Evolutionary conservation across 1,140 invertebrate genomes (phyloP).

Genomic region (Lepidotrigona ventralis): DNA sequence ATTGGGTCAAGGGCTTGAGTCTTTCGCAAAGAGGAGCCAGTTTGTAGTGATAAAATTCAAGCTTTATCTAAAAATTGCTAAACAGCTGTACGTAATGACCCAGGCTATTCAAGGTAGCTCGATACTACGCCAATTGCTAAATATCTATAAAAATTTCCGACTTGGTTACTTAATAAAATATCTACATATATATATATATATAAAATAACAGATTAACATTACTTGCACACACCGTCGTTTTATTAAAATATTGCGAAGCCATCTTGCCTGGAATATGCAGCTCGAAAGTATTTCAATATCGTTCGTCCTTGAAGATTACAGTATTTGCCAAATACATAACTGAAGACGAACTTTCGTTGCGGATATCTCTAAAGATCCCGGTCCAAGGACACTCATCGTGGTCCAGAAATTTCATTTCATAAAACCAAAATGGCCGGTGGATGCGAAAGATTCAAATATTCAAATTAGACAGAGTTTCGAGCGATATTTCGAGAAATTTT

Average conservation of each 20-base stretch:
- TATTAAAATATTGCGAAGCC: not conserved
- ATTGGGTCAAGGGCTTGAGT: no score
- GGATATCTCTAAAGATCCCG: not conserved
- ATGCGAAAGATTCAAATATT: not conserved
- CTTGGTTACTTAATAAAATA: not conserved
- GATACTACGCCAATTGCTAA: not conserved
- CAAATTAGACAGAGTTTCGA: not conserved
- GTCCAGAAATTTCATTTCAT: not conserved
- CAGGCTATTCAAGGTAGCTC: not conserved
- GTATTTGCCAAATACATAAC: constrained; percentile 14
- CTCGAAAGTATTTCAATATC: constrained; percentile 16
- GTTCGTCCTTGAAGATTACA: not conserved
- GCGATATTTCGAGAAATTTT: not conserved
- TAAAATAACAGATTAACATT: not conserved
- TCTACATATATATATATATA: not conserved
- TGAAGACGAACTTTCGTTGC: constrained; percentile 2
- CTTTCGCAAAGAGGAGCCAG: no score
- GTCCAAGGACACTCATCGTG: not conserved
- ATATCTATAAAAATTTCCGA: not conserved
- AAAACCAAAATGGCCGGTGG: not conserved
- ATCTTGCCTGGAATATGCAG: not conserved
- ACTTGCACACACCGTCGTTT: not conserved
- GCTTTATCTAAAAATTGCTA: no score
- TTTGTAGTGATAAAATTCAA: no score
- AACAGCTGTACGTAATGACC: not conserved